Percentiles rank a stretch among this genome's conserved stretches.
phyloP scores from a whole-genome alignment of 2,797 vertebrate genomes.

The Smutsia gigantea region DNA sequence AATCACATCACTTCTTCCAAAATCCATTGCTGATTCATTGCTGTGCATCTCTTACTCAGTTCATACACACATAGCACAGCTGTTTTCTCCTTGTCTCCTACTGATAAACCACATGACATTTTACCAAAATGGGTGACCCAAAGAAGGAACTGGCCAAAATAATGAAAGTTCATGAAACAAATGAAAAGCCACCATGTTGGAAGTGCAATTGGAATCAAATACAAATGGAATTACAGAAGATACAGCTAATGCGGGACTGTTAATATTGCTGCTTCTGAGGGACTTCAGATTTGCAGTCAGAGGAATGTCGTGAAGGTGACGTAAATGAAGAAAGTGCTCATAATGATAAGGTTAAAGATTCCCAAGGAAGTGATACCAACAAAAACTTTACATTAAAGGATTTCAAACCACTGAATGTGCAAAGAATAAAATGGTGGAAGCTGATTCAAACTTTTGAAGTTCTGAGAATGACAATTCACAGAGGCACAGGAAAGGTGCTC shows the following conservation, averaged over 20 bases:
- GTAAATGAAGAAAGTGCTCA: not conserved
- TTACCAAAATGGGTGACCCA: not conserved
- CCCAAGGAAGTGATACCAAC: not conserved
- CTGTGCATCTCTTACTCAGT: not conserved
- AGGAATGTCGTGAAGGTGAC: not conserved
- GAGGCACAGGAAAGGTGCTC: not conserved
- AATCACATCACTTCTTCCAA: constrained; percentile 9
- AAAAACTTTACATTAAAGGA: not conserved
- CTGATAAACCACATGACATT: not conserved
- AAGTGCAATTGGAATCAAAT: not conserved
- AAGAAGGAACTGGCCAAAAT: not conserved
- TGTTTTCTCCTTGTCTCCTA: constrained; percentile 1
- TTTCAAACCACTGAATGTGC: not conserved
- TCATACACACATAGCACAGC: not conserved
- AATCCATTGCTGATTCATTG: not conserved
- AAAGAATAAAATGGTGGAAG: not conserved
- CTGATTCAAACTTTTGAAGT: not conserved
- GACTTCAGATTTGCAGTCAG: not conserved
- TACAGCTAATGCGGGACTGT: not conserved
- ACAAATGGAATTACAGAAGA: not conserved
- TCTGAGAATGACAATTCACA: not conserved
- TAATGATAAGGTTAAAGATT: not conserved
- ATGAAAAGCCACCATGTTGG: not conserved
- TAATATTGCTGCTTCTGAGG: not conserved
- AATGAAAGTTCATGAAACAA: not conserved